Evolutionary conservation across 2,888 invertebrate genomes (phyloP).

Genomic region (Dolichopus griseipennis): DNA sequence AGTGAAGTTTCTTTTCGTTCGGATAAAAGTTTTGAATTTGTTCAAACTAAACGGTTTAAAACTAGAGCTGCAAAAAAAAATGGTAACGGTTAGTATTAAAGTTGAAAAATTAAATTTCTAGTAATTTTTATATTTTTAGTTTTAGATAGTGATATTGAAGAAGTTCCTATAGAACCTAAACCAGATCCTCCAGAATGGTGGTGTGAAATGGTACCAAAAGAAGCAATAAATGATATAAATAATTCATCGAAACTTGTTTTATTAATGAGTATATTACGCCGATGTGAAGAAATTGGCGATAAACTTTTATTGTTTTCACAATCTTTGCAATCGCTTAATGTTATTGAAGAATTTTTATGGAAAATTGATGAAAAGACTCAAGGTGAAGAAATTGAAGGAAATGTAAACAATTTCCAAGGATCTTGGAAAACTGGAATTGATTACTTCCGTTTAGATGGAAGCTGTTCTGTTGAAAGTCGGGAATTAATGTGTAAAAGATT

Average conservation of each 20-base stretch:
- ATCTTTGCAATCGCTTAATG: conserved; percentile 81
- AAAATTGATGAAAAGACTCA: conserved; percentile 71
- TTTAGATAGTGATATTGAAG: conserved; percentile 35
- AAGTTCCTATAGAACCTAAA: conserved; percentile 22
- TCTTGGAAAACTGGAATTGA: conserved; percentile 74
- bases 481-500: conserved; percentile 80
- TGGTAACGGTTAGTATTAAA: neutral
- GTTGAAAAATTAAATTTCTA: neutral
- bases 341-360: conserved; percentile 85
- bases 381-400: conserved; percentile 37
- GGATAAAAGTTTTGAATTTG: conserved; percentile 19
- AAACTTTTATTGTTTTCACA: conserved; percentile 96
- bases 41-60: conserved; percentile 12
- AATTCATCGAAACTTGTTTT: conserved; percentile 46
- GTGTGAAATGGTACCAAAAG: conserved; percentile 66
- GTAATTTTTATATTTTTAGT: neutral
- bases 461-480: conserved; percentile 75
- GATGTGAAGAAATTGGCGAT: conserved; percentile 92
- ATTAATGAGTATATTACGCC: conserved; percentile 77
- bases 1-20: conserved; percentile 24
- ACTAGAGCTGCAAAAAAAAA: conserved; percentile 14
- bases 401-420: conserved; percentile 45
- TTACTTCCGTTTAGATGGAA: conserved; percentile 88
- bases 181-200: conserved; percentile 71
- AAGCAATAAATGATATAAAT: conserved; percentile 64